Evolutionary conservation across 2,888 invertebrate species (phyloP), one percentile per base, ranked within the genome.

Genomic region (Leptarthrus brevirostris): DNA sequence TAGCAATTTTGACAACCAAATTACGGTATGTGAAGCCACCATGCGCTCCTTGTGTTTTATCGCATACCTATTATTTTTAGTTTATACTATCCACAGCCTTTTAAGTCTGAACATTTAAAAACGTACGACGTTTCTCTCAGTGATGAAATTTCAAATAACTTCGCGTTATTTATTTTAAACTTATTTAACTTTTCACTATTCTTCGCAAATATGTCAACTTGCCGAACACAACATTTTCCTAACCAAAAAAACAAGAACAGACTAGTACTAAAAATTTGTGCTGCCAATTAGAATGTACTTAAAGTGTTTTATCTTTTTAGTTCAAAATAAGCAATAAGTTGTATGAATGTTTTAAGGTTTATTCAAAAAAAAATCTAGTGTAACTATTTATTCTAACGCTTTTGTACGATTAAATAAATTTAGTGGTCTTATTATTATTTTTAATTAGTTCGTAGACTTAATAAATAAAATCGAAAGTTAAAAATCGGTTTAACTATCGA

Each of bases 181-280:
- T 18, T 30, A 40, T 34, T 52, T 18, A 69, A 26, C 18, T 66
- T 34, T 30, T 52, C n/a, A 20, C 14, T 26, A 26, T 34, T 52
- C 34, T n/a, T 18, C 30, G 18, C 58, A 74, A 74, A 74, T 52
- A 64, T 72, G 74, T 74, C 74, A 74, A 74, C 71, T 74, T 70
- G 74, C 74, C 74, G 74, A 74, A 74, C 72, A 72, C 61, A 72
- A 74, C 74, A 74, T 61, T 6, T 56, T 49, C 58, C 69, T 56
- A 74, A 58, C 69, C 73, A 73, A 66, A 58, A 40, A 73, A 72
- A 73, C 20, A 69, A 49, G 3, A 49, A 56, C 64, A 74, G 49
- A 3, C n/a, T 18, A 47, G 61, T 58, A 40, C 61, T 64, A 64
- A 64, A 58, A 64, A 64, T 14, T 56, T 12, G 61, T 40, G 6